A percentile compares a stretch with the other conserved stretches of the same genome.
These are phyloP conservation scores for Tapirus terrestris DNA, from an alignment of 2,113 vertebrate species.

Conservation along the genomic window DNA sequence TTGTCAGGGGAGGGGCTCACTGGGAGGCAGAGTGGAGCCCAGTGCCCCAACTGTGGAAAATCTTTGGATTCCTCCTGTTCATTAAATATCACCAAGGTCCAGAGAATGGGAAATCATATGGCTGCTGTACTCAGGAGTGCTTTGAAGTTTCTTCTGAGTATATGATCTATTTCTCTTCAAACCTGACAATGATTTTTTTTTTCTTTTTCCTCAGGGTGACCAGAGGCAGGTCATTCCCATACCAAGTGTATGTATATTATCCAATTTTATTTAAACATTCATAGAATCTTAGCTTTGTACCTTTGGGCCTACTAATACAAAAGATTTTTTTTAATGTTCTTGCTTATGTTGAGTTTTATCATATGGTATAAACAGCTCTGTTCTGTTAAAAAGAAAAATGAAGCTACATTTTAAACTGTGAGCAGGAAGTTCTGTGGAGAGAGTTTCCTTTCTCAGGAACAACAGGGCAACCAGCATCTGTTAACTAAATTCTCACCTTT, in stretches of 20 bases:
- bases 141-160: slow-evolving; percentile 71
- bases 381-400: neutral
- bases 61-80: neutral
- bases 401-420: neutral
- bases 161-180: slow-evolving; percentile 78
- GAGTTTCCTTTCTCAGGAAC: neutral
- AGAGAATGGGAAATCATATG: slow-evolving; percentile 19
- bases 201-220: slow-evolving; percentile 92
- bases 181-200: slow-evolving; percentile 84
- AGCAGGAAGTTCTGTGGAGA: neutral
- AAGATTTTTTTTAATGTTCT: neutral
- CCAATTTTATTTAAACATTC: slow-evolving; percentile 54
- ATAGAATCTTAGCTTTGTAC: neutral
- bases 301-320: neutral
- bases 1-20: neutral
- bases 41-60: neutral
- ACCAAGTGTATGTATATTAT: slow-evolving; percentile 96
- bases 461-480: neutral
- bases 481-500: neutral
- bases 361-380: neutral
- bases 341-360: slow-evolving; percentile 1
- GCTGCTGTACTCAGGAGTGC: slow-evolving; percentile 63
- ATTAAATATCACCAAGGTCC: neutral
- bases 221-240: slow-evolving; percentile 96
- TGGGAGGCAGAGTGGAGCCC: neutral